phyloP scores from a whole-genome alignment of 2,797 vertebrate genomes.

The Macropodus opercularis region DNA sequence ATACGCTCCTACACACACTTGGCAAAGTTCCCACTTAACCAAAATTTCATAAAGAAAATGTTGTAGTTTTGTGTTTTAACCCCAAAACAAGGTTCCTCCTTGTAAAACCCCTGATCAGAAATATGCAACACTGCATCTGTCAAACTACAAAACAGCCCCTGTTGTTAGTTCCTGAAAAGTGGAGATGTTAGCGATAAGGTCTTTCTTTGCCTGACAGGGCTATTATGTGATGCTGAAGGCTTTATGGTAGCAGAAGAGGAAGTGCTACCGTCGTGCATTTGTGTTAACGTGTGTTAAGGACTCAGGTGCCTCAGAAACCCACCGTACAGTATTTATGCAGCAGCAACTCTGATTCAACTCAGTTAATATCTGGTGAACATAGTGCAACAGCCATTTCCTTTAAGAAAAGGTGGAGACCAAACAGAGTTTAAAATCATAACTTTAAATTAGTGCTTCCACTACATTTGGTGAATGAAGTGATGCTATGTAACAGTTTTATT shows the following conservation, averaged over 20 bases:
- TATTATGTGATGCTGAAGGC: neutral
- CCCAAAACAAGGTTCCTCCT: slow-evolving; percentile 1
- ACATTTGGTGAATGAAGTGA: too few species aligned
- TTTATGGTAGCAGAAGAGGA: slow-evolving; percentile 33
- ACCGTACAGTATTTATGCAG: too few species aligned
- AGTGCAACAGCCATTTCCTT: neutral
- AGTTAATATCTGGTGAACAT: neutral
- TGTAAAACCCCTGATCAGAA: neutral
- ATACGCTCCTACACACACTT: neutral
- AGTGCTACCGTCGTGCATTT: slow-evolving; percentile 25
- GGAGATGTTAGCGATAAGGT: slow-evolving; percentile 7
- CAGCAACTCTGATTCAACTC: too few species aligned
- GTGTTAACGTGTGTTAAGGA: neutral
- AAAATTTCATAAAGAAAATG: slow-evolving; percentile 9
- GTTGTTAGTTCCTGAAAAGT: slow-evolving; percentile 40
- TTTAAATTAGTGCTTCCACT: too few species aligned
- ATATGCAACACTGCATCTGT: neutral
- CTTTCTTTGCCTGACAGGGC: neutral
- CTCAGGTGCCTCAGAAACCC: too few species aligned
- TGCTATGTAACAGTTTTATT: neutral
- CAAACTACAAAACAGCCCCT: slow-evolving; percentile 1
- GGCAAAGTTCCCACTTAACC: neutral
- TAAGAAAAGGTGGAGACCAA: neutral
- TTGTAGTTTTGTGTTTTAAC: slow-evolving; percentile 27
- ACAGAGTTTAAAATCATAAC: neutral